Conservation (phyloP, 2,888 invertebrate species). For the Prostheceraeus crozeri region DNA sequence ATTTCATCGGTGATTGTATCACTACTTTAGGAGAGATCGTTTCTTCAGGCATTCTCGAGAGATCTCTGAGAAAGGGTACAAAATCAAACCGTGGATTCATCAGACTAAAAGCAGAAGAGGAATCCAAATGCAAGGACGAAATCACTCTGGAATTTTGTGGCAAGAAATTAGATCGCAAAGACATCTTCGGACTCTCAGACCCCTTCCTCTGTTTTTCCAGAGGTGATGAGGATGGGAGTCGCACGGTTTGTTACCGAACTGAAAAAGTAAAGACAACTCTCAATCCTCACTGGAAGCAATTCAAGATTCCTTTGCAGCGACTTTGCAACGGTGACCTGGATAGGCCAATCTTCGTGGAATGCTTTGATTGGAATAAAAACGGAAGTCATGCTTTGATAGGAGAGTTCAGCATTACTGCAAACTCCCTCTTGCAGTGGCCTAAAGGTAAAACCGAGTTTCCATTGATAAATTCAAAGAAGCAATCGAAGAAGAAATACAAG, state of each 20-base stretch:
- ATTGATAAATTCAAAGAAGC: too few relatives aligned
- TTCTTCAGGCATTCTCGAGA: slow-evolving; percentile 44
- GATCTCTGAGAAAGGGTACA: too few relatives aligned
- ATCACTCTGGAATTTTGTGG: slow-evolving; percentile 53
- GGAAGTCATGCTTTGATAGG: slow-evolving; percentile 45
- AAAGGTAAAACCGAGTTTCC: not conserved
- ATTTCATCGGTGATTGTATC: slow-evolving; percentile 60
- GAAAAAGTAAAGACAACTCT: slow-evolving; percentile 60
- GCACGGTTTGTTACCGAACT: slow-evolving; percentile 60
- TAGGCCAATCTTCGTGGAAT: slow-evolving; percentile 58
- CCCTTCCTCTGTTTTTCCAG: slow-evolving; percentile 58
- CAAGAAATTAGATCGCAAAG: slow-evolving; percentile 58
- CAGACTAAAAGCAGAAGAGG: too few relatives aligned
- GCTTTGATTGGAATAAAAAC: slow-evolving; percentile 60
- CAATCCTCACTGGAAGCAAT: slow-evolving; percentile 61
- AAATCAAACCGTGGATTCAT: too few relatives aligned
- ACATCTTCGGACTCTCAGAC: slow-evolving; percentile 60
- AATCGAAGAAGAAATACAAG: too few relatives aligned
- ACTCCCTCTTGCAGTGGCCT: slow-evolving; percentile 1
- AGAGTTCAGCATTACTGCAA: slow-evolving; percentile 2
- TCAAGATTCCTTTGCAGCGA: slow-evolving; percentile 57
- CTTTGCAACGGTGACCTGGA: slow-evolving; percentile 61
- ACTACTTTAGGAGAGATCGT: slow-evolving; percentile 61
- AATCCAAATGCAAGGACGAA: slow-evolving; percentile 48
- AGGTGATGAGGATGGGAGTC: slow-evolving; percentile 58